phyloP scores from a whole-genome alignment of 2,888 invertebrate species.

The Drosophila multiciliata region DNA sequence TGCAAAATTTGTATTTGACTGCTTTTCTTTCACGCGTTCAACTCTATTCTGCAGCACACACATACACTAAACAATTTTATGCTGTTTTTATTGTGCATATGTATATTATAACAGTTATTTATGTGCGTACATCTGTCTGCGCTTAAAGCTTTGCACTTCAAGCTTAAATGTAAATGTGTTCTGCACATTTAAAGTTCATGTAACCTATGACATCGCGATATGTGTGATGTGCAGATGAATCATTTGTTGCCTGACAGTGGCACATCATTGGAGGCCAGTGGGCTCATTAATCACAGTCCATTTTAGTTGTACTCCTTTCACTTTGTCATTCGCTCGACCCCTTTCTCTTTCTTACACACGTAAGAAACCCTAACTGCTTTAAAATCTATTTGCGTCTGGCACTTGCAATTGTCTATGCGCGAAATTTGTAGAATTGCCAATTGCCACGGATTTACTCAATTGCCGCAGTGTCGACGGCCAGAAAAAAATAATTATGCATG shows the following conservation, averaged over 20 bases:
- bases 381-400: conserved; percentile 56
- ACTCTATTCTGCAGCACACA: background rate
- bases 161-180: conserved; percentile 58
- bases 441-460: conserved; percentile 80
- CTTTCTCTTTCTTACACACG: conserved; percentile 6
- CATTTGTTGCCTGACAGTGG: conserved; percentile 70
- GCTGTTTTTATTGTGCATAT: conserved; percentile 2
- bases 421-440: conserved; percentile 80
- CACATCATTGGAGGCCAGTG: conserved; percentile 69
- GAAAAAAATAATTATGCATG: conserved; percentile 25
- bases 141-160: conserved; percentile 37
- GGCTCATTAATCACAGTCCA: conserved; percentile 54
- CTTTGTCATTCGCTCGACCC: conserved; percentile 6
- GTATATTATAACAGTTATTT: conserved; percentile 47
- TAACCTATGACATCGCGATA: conserved; percentile 18
- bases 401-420: conserved; percentile 69
- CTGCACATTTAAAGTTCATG: conserved; percentile 56
- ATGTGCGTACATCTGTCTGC: conserved; percentile 43
- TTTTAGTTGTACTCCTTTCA: conserved; percentile 24
- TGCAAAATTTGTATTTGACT: background rate
- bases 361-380: conserved; percentile 59
- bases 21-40: background rate
- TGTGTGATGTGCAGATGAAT: conserved; percentile 49
- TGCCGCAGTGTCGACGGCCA: conserved; percentile 63
- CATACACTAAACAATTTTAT: background rate